A percentile compares a stretch with the other conserved stretches of the same genome.
phyloP scores from a whole-genome alignment of 2,888 invertebrate species.

The Cepaea hortensis region DNA sequence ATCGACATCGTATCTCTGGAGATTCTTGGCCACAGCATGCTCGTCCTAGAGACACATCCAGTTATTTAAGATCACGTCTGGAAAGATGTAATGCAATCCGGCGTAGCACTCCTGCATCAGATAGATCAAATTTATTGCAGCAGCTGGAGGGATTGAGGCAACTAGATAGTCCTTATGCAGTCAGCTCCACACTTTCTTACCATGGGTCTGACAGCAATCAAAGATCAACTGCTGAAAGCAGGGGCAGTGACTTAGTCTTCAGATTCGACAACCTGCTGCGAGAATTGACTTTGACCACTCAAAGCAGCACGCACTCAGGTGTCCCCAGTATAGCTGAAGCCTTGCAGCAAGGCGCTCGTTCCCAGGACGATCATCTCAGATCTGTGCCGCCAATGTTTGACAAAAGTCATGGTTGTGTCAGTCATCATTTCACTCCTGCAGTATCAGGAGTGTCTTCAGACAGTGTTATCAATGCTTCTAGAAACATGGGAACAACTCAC shows the following conservation, averaged over 20 bases:
- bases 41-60: conserved; percentile 42
- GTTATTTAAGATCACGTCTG: conserved; percentile 40
- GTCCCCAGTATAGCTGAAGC: conserved; percentile 23
- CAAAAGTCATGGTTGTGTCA: neutral
- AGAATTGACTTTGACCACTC: conserved; percentile 22
- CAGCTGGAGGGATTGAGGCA: conserved; percentile 36
- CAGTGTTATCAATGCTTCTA: conserved; percentile 1
- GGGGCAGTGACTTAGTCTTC: conserved; percentile 34
- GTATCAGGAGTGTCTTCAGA: neutral
- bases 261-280: conserved; percentile 41
- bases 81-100: conserved; percentile 47
- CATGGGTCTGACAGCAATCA: conserved; percentile 42
- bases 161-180: conserved; percentile 9
- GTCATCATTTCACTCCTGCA: conserved; percentile 14
- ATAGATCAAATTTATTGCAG: conserved; percentile 29
- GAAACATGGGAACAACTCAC: neutral
- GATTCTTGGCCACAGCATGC: conserved; percentile 26
- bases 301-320: conserved; percentile 6
- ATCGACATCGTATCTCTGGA: neutral
- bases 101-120: conserved; percentile 19
- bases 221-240: conserved; percentile 32
- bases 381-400: conserved; percentile 21
- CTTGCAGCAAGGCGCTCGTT: neutral
- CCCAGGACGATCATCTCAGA: conserved; percentile 8
- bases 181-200: conserved; percentile 10